A percentile compares a stretch with the other conserved stretches of the same genome.
These are phyloP conservation scores for Labroides dimidiatus DNA, from an alignment of 2,797 vertebrate genomes.

Conservation along the genomic window DNA sequence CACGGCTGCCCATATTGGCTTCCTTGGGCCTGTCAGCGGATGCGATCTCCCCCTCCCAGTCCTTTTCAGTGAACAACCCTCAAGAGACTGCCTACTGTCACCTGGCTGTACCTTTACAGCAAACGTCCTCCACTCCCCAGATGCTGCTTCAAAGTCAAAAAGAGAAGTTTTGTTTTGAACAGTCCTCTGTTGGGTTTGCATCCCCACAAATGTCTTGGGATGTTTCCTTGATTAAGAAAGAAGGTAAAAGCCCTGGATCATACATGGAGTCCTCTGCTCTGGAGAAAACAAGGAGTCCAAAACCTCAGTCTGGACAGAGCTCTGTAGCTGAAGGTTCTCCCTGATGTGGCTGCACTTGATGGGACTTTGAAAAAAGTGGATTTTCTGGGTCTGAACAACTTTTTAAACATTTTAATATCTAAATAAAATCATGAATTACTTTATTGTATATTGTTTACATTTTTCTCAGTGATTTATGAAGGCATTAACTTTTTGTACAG, in stretches of 20 bases:
- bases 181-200: constrained; percentile 61
- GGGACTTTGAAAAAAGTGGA: no score
- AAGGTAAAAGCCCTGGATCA: constrained; percentile 71
- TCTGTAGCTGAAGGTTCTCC: constrained; percentile 56
- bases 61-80: constrained; percentile 24
- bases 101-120: constrained; percentile 47
- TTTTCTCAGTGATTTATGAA: constrained; percentile 13
- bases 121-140: constrained; percentile 85
- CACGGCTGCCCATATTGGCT: constrained; percentile 21
- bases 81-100: constrained; percentile 28
- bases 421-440: constrained; percentile 47
- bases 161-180: constrained; percentile 56
- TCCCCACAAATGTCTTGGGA: constrained; percentile 81
- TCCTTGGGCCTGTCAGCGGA: constrained; percentile 42
- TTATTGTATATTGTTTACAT: constrained; percentile 2
- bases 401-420: background rate
- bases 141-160: constrained; percentile 58
- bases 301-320: constrained; percentile 35
- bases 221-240: constrained; percentile 81
- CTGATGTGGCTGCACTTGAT: constrained; percentile 12
- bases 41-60: constrained; percentile 57
- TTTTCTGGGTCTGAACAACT: background rate
- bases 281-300: constrained; percentile 77
- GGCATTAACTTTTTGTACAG: background rate
- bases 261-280: constrained; percentile 68